phyloP scores from a whole-genome alignment of 2,113 vertebrate species.

The Theristicus caerulescens region DNA sequence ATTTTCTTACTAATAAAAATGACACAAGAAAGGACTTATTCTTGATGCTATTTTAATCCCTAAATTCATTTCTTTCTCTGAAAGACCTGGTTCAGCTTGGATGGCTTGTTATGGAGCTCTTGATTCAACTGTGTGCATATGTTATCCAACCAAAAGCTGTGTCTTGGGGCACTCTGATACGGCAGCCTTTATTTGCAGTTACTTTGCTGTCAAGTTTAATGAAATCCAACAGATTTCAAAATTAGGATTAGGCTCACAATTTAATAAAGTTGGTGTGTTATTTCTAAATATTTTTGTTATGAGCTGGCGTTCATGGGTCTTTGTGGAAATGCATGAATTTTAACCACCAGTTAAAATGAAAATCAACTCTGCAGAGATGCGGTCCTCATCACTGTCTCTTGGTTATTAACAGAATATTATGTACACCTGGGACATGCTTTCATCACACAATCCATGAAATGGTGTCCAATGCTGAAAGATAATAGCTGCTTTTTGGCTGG shows the following conservation, averaged over 20 bases:
- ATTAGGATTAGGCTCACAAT: not conserved
- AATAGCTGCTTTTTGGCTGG: not conserved
- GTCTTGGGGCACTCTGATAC: not conserved
- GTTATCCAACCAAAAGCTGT: not conserved
- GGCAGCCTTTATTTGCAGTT: not conserved
- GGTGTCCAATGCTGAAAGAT: not conserved
- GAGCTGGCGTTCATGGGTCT: not conserved
- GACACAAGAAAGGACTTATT: not conserved
- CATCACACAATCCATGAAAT: not conserved
- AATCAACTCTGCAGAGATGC: not conserved
- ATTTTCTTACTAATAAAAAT: not conserved
- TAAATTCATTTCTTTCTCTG: not conserved
- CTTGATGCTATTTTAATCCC: not conserved
- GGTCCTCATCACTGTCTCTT: not conserved
- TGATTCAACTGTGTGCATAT: accelerated
- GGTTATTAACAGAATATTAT: not conserved
- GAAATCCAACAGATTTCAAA: not conserved
- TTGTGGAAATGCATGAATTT: not conserved
- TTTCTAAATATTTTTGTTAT: not conserved
- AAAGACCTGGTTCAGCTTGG: not conserved
- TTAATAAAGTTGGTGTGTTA: not conserved
- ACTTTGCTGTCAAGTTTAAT: not conserved
- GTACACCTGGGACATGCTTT: not conserved
- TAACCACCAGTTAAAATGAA: not conserved
- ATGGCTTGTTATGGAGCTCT: not conserved